Percentiles rank a stretch among this genome's conserved stretches.
These are phyloP conservation scores for Herpailurus yagouaroundi DNA, from an alignment of 2,113 vertebrate species.

Conservation along the genomic window DNA sequence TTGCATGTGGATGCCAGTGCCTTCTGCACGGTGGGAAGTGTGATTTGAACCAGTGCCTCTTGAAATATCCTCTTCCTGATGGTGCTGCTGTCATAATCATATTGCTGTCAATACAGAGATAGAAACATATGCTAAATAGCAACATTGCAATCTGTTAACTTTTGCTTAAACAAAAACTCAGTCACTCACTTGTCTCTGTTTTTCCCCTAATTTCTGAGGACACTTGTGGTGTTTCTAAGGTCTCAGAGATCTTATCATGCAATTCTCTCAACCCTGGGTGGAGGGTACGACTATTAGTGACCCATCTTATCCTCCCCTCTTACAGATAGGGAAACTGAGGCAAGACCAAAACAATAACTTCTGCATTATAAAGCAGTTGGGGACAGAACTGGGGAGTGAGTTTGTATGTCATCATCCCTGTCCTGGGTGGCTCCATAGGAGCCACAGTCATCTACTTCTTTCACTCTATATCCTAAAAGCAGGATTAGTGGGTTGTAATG, in stretches of 20 bases:
- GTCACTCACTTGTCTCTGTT: neutral
- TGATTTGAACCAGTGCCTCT: slow-evolving; percentile 92
- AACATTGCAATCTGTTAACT: slow-evolving; percentile 22
- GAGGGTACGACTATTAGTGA: neutral
- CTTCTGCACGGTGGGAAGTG: slow-evolving; percentile 93
- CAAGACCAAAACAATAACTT: neutral
- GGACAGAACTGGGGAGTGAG: neutral
- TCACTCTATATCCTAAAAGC: neutral
- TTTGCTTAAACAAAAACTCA: neutral
- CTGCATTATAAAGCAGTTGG: neutral
- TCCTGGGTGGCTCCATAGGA: neutral
- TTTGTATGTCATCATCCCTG: neutral
- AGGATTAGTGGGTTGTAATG: neutral
- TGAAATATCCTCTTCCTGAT: slow-evolving; percentile 94
- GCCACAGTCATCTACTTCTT: neutral
- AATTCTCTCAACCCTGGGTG: neutral
- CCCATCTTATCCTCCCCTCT: neutral
- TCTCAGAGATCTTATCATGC: neutral
- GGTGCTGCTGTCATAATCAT: slow-evolving; percentile 95
- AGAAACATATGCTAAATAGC: slow-evolving; percentile 45
- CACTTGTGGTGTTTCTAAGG: neutral
- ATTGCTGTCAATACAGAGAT: slow-evolving; percentile 90
- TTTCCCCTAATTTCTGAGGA: neutral
- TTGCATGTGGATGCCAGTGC: slow-evolving; percentile 89
- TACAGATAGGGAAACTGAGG: neutral